Evolutionary conservation across 2,797 vertebrate genomes (phyloP).

Genomic region (Momotus momota): DNA sequence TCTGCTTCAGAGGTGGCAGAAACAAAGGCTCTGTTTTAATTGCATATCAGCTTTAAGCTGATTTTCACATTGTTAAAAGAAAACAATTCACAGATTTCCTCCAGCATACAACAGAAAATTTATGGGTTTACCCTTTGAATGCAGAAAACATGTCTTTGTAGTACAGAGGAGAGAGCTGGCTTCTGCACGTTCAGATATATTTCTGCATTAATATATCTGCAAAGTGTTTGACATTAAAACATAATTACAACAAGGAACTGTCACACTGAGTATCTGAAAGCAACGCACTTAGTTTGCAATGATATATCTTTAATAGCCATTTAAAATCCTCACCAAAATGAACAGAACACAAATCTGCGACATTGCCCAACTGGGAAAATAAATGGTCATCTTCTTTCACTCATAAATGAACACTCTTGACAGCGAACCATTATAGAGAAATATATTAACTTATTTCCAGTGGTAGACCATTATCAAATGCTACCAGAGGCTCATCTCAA

Average conservation of each 20-base stretch:
- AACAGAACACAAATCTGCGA: slow-evolving; percentile 47
- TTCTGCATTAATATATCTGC: not conserved
- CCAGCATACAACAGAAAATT: not conserved
- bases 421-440: slow-evolving; percentile 25
- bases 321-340: slow-evolving; percentile 29
- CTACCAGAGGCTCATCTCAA: slow-evolving; percentile 61
- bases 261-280: slow-evolving; percentile 5
- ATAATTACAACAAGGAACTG: slow-evolving; percentile 15
- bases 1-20: not conserved
- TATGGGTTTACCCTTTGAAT: slow-evolving; percentile 17
- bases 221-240: slow-evolving; percentile 18
- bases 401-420: slow-evolving; percentile 28
- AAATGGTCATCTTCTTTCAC: slow-evolving; percentile 63
- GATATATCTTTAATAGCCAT: slow-evolving; percentile 18
- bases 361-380: slow-evolving; percentile 35
- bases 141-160: not conserved
- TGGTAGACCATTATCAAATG: slow-evolving; percentile 58
- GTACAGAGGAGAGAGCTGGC: not conserved
- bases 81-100: not conserved
- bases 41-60: slow-evolving; percentile 13
- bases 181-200: not conserved
- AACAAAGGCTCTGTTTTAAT: slow-evolving; percentile 34
- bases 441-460: slow-evolving; percentile 57
- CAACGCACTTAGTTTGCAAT: slow-evolving; percentile 15
- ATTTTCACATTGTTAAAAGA: slow-evolving; percentile 39